These are phyloP conservation scores for Aromia moschata DNA, from an alignment of 2,888 invertebrate species.

Conservation along the genomic window DNA sequence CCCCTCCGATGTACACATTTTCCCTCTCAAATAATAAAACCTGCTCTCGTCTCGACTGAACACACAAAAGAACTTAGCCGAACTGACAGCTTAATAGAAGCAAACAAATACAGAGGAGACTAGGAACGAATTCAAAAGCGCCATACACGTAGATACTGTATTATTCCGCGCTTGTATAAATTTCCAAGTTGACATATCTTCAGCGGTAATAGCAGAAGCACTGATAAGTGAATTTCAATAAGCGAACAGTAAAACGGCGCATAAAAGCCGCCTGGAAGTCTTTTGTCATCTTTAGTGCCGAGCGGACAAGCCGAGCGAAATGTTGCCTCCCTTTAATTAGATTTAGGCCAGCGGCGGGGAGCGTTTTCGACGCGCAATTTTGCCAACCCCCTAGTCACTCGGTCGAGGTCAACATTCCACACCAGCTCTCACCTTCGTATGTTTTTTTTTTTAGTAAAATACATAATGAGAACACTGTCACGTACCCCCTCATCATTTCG, in stretches of 20 bases:
- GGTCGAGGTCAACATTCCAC: too few relatives aligned
- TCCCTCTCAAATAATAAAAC: conserved; percentile 8
- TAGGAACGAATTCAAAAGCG: conserved; percentile 12
- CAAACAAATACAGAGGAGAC: conserved; percentile 14
- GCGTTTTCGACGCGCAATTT: too few relatives aligned
- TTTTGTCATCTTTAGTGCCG: conserved; percentile 23
- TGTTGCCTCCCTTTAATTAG: conserved; percentile 18
- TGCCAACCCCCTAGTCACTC: too few relatives aligned
- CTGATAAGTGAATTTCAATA: conserved; percentile 39
- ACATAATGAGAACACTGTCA: too few relatives aligned
- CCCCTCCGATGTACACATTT: neutral
- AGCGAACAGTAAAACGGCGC: conserved; percentile 18
- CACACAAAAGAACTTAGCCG: conserved; percentile 18
- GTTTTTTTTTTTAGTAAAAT: too few relatives aligned
- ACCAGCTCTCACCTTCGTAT: too few relatives aligned
- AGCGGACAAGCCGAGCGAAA: conserved; percentile 8
- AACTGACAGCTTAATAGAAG: conserved; percentile 21
- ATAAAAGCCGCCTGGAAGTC: conserved; percentile 21
- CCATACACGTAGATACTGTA: conserved; percentile 13
- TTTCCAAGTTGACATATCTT: conserved; percentile 24
- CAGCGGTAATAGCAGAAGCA: conserved; percentile 31
- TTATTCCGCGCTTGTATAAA: conserved; percentile 20
- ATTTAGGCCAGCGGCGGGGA: conserved; percentile 11
- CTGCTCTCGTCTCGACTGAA: neutral
- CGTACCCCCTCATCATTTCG: too few relatives aligned